A percentile compares a stretch with the other conserved stretches of the same genome.
Conservation (phyloP, 2,113 vertebrate genomes). For the Saimiri boliviensis region DNA sequence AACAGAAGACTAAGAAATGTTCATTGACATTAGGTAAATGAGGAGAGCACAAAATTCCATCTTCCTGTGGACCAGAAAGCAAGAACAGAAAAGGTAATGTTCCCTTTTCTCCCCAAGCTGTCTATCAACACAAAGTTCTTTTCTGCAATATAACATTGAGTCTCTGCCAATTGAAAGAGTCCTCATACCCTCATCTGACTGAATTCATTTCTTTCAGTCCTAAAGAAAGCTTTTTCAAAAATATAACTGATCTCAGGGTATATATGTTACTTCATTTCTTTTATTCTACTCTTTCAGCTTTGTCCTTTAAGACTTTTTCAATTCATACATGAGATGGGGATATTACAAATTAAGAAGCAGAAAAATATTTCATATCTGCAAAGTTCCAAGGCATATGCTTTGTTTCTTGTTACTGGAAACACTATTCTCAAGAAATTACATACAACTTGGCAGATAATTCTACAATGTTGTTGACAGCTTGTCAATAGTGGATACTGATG, state of each 20-base stretch:
- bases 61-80: neutral
- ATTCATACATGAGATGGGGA: neutral
- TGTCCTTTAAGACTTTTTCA: neutral
- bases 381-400: slow-evolving; percentile 43
- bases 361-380: slow-evolving; percentile 36
- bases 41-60: neutral
- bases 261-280: slow-evolving; percentile 11
- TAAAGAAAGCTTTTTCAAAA: slow-evolving; percentile 52
- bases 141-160: neutral
- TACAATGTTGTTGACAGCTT: neutral
- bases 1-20: neutral
- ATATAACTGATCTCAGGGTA: neutral
- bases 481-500: neutral
- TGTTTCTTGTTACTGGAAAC: slow-evolving; percentile 20
- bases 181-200: neutral
- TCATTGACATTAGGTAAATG: neutral
- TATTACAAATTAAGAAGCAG: slow-evolving; percentile 42
- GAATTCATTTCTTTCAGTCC: slow-evolving; percentile 24
- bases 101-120: neutral
- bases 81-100: neutral
- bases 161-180: neutral
- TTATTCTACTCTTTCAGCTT: neutral
- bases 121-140: slow-evolving; percentile 16
- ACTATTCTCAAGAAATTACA: slow-evolving; percentile 27
- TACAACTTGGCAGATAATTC: neutral